Evolutionary conservation across 2,797 vertebrate genomes (phyloP).

Genomic region (Coregonus suidteri): DNA sequence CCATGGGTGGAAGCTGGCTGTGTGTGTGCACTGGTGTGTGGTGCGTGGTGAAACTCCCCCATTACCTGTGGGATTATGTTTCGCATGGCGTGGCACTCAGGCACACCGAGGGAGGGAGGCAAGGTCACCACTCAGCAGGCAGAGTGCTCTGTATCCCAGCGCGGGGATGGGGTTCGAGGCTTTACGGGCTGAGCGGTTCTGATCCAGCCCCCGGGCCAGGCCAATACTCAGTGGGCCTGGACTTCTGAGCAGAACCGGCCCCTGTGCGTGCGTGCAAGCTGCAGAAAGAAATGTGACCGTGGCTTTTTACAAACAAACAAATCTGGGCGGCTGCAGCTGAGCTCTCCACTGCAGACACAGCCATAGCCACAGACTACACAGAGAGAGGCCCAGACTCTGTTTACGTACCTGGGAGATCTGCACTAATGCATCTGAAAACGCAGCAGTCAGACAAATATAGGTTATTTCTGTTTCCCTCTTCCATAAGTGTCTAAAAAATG

Average conservation of each 20-base stretch:
- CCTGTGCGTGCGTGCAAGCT: not conserved
- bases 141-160: not conserved
- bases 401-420: not conserved
- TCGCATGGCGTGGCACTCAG: not conserved
- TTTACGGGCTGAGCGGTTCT: not conserved
- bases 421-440: conserved; percentile 7
- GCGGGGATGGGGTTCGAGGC: not conserved
- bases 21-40: not conserved
- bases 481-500: not conserved
- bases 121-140: not conserved
- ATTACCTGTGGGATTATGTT: conserved; percentile 11
- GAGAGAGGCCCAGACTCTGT: not conserved
- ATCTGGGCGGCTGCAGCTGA: not conserved
- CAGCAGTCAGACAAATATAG: conserved; percentile 3
- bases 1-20: conserved; percentile 7
- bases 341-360: not conserved
- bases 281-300: not conserved
- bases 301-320: not conserved
- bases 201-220: not conserved
- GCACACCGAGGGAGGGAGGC: not conserved
- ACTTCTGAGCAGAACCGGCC: not conserved
- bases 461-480: not conserved
- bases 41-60: not conserved
- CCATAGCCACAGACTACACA: not conserved
- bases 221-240: not conserved